A percentile compares a stretch with the other conserved stretches of the same genome.
These are phyloP conservation scores for Halichondria panicea DNA, from an alignment of 37 sponge, comb jelly and placozoan genomes.

Conservation along the genomic window DNA sequence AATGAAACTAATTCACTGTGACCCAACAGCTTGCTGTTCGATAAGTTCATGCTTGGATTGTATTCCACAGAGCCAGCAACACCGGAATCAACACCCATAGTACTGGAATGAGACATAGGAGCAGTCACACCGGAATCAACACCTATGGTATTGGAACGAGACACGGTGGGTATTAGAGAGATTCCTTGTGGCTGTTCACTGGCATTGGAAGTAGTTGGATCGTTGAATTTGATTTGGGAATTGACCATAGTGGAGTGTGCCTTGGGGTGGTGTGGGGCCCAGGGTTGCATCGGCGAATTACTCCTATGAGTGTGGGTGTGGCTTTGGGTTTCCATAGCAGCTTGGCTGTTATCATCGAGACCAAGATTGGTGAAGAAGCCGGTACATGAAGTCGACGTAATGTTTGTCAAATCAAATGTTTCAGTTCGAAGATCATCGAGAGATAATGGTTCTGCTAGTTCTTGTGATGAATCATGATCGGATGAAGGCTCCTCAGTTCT, in stretches of 20 bases:
- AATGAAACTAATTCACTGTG: too few relatives aligned
- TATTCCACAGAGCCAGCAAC: constrained; percentile 17
- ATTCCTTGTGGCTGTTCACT: background rate
- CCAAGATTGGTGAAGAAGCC: constrained; percentile 5
- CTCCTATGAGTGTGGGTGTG: too few relatives aligned
- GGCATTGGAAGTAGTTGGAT: background rate
- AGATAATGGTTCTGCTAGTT: constrained; percentile 27
- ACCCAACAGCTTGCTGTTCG: too few relatives aligned
- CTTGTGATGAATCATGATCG: background rate
- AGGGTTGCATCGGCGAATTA: too few relatives aligned
- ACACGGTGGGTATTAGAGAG: background rate
- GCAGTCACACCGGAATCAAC: background rate
- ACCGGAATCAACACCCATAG: constrained; percentile 28
- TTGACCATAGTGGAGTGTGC: constrained; percentile 11
- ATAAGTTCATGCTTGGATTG: background rate
- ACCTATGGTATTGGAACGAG: background rate
- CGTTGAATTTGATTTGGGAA: background rate
- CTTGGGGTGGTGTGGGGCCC: constrained; percentile 6
- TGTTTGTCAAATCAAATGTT: constrained; percentile 37
- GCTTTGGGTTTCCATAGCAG: too few relatives aligned
- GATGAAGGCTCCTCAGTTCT: background rate
- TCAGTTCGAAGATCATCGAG: constrained; percentile 32
- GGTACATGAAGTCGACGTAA: constrained; percentile 30
- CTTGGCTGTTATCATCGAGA: background rate
- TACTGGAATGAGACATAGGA: background rate